Percentiles rank a stretch among this genome's conserved stretches.
phyloP scores from a whole-genome alignment of 2,113 vertebrate species.

The Todiramphus saurophagus region DNA sequence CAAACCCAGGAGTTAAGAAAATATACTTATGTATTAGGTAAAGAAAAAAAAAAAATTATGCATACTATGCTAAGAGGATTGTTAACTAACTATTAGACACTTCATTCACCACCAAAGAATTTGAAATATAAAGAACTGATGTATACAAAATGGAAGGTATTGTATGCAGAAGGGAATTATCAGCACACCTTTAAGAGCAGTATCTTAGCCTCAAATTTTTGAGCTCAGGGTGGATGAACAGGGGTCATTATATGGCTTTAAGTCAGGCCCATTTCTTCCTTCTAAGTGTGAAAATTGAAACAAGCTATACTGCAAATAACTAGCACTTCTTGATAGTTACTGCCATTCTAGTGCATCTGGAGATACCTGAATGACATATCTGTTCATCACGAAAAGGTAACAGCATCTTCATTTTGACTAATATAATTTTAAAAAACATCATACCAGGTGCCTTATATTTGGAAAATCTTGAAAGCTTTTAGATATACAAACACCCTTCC shows the following conservation, averaged over 20 bases:
- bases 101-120: neutral
- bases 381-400: neutral
- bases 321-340: neutral
- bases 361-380: neutral
- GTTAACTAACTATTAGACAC: neutral
- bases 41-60: neutral
- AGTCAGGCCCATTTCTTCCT: neutral
- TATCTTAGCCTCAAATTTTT: neutral
- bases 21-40: neutral
- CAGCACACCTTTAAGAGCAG: neutral
- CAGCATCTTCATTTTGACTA: neutral
- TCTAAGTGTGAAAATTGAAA: neutral
- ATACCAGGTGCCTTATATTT: constrained; percentile 56
- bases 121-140: neutral
- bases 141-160: neutral
- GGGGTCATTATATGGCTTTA: neutral
- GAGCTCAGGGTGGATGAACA: neutral
- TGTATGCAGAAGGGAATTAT: neutral
- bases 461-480: constrained; percentile 57
- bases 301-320: neutral
- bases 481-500: constrained; percentile 44
- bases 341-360: neutral
- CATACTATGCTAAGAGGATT: neutral
- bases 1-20: neutral
- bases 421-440: constrained; percentile 5